Percentiles rank a stretch among this genome's conserved stretches.
Evolutionary conservation across 2,888 invertebrate genomes (phyloP).

Genomic region (Arenicola marina): DNA sequence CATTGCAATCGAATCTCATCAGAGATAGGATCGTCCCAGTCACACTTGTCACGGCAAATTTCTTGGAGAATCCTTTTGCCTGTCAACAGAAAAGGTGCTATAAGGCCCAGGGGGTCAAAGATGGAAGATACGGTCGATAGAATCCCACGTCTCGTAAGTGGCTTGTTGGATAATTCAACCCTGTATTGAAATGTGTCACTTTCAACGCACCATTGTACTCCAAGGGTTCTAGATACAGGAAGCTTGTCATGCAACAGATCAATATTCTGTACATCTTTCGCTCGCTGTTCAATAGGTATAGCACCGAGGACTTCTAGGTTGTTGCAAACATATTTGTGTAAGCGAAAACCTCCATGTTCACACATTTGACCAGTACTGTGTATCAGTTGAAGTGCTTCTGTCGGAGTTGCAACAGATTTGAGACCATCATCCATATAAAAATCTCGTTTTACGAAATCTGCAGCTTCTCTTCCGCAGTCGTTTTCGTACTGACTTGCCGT

Average conservation of each 20-base stretch:
- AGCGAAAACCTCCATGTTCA: background rate
- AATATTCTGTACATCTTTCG: background rate
- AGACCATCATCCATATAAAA: conserved; percentile 4
- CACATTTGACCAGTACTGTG: background rate
- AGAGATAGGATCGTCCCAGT: conserved; percentile 33
- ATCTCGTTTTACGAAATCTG: background rate
- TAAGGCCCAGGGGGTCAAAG: conserved; percentile 37
- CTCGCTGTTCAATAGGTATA: conserved; percentile 3
- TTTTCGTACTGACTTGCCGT: background rate
- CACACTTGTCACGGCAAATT: conserved; percentile 24
- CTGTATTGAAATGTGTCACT: conserved; percentile 33
- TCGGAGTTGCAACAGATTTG: background rate
- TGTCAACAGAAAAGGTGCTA: conserved; percentile 31
- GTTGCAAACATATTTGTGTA: conserved; percentile 15
- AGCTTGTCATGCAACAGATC: background rate
- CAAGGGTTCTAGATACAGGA: conserved; percentile 9
- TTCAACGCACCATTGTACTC: conserved; percentile 33
- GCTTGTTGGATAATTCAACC: conserved; percentile 28
- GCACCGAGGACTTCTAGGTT: background rate
- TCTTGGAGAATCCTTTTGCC: conserved; percentile 33
- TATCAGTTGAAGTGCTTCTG: background rate
- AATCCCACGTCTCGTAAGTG: conserved; percentile 32
- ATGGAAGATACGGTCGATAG: conserved; percentile 32
- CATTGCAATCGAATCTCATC: background rate
- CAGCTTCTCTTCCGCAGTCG: background rate